Evolutionary conservation across 1,140 invertebrate genomes (phyloP).

Genomic region (Drosophila jambulina): DNA sequence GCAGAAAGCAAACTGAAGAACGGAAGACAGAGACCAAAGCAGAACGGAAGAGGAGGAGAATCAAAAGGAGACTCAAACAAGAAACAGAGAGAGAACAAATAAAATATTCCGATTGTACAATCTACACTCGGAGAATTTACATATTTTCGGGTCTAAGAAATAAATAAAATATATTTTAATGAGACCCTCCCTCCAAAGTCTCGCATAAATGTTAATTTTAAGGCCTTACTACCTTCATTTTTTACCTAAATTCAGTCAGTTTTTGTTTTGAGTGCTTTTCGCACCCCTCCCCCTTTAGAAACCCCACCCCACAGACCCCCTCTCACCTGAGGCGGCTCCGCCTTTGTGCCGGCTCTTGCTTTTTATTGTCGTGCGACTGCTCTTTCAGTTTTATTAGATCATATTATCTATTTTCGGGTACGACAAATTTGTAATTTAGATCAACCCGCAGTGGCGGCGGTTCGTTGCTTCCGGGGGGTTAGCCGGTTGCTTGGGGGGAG

Average conservation of each 20-base stretch:
- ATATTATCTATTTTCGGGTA: conserved; percentile 78
- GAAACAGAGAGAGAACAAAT: conserved; percentile 5
- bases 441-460: conserved; percentile 35
- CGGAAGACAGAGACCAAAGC: conserved; percentile 14
- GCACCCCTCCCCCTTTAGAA: background rate
- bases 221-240: background rate
- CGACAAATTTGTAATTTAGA: conserved; percentile 81
- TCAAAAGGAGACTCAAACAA: conserved; percentile 2
- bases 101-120: conserved; percentile 6
- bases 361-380: conserved; percentile 74
- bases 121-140: conserved; percentile 5
- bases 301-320: background rate
- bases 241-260: no score
- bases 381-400: conserved; percentile 81
- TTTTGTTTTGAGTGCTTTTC: conserved; percentile 18
- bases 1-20: conserved; percentile 21
- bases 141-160: background rate
- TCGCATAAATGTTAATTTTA: no score
- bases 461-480: conserved; percentile 6
- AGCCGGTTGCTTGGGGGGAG: background rate
- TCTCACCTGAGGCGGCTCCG: conserved; percentile 39
- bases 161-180: background rate
- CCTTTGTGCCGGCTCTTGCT: conserved; percentile 35
- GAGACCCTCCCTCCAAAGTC: background rate
- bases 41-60: conserved; percentile 26